These are phyloP conservation scores for Choristoneura rosaceana DNA, from an alignment of 2,888 invertebrate species.

Conservation along the genomic window DNA sequence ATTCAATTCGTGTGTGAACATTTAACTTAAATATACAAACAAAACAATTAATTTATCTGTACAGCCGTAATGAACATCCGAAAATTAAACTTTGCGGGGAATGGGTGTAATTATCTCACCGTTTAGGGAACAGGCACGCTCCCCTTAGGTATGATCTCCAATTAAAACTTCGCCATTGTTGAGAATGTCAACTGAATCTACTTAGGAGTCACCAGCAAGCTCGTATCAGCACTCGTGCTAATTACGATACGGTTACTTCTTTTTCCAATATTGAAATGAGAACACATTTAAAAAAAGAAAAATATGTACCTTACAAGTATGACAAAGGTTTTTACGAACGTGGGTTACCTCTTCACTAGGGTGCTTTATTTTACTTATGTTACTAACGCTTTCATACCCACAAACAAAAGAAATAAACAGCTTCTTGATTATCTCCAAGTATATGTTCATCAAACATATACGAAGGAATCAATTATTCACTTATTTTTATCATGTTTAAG, in stretches of 20 bases:
- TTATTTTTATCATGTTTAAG: no score
- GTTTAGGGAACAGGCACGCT: constrained; percentile 38
- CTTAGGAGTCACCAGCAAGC: constrained; percentile 1
- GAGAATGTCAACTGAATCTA: constrained; percentile 31
- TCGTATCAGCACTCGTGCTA: not conserved
- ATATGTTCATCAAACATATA: no score
- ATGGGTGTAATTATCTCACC: constrained; percentile 39
- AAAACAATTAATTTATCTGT: constrained; percentile 37
- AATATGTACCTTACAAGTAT: no score
- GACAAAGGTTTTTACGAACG: no score
- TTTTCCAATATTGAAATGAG: no score
- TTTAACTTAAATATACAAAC: constrained; percentile 15
- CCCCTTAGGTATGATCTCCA: constrained; percentile 40
- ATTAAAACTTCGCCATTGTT: constrained; percentile 41
- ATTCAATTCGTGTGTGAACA: not conserved
- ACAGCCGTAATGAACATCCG: constrained; percentile 30
- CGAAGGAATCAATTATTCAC: no score
- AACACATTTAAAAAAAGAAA: no score
- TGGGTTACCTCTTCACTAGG: no score
- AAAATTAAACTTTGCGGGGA: constrained; percentile 40
- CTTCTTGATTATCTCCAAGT: no score
- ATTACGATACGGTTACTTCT: not conserved
- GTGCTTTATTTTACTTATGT: no score
- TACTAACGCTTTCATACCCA: no score
- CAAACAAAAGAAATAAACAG: no score